Base-by-base conservation (phyloP, 2,113 vertebrate species). In the Trachemys scripta region DNA sequence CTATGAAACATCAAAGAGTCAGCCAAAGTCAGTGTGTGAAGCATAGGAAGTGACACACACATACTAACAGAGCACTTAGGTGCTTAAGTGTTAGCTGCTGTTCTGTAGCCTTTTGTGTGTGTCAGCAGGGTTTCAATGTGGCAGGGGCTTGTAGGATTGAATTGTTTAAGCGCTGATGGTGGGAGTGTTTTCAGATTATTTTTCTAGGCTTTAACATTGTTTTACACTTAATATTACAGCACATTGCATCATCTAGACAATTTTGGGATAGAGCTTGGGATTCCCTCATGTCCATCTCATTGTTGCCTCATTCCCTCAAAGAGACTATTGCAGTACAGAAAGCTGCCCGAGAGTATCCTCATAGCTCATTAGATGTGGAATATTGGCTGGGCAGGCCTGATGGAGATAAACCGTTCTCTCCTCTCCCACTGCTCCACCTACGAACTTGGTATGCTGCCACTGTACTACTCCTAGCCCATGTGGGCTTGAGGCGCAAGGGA, bases 1-100 rank as follows among this genome's bases (percentile, higher is more conserved):
- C 83, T 24, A 3, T 3, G 35, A 14, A 25, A 86, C 80, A 94
- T 96, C 95, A 90, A 72, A 78, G 91, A 80, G 85, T 22, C 42
- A 78, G 87, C 84, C 76, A 80, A 4, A 84, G 10, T 83, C 3
- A 3, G 7, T 13, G 76, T 94, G 95, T 86, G 57, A 51, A 90
- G 75, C 45, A 92, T 80, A 88, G 96, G 93, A 92, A 80, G 88
- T 49, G 81, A 72, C 80, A 27, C 0, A 1, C 0, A 29, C 85
- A 8, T 76, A 11, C 87, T 91, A 93, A 85, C 3, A 7, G 31
- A 57, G 62, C 75, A 80, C 47, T 42, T 8, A 38, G 82, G 65
- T 45, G 14, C 49, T 80, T 35, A 82, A 84, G 76, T n/a, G 81
- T 79, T 76, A 95, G 85, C 80, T 25, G 35, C n/a, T 90, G 54